Evolutionary conservation across 2,797 vertebrate species (phyloP).

Genomic region (Tadarida brasiliensis): DNA sequence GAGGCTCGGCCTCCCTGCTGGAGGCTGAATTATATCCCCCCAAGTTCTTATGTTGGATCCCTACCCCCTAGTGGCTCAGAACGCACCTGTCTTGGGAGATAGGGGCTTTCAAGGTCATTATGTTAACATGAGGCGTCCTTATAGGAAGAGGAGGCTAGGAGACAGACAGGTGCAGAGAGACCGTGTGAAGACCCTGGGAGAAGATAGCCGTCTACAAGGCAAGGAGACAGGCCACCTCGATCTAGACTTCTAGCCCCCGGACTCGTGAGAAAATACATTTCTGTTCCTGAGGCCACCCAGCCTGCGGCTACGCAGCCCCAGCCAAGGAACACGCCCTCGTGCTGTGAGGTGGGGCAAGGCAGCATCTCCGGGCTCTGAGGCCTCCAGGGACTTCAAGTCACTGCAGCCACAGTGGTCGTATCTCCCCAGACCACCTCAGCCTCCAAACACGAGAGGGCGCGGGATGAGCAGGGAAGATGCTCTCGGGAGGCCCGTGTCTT

Average conservation of each 20-base stretch:
- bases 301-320: neutral
- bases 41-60: neutral
- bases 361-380: neutral
- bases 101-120: neutral
- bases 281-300: neutral
- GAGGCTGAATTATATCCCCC: neutral
- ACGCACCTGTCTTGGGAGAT: neutral
- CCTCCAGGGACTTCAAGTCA: neutral
- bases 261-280: neutral
- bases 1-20: neutral
- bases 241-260: neutral
- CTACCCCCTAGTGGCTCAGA: neutral
- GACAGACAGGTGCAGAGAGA: neutral
- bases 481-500: neutral
- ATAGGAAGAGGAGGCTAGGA: neutral
- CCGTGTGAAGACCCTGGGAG: neutral
- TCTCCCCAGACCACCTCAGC: neutral
- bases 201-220: neutral
- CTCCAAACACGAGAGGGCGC: neutral
- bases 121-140: neutral
- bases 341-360: neutral
- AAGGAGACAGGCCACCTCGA: neutral
- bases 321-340: accelerated
- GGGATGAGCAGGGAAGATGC: neutral
- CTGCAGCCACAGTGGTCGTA: neutral